Evolutionary conservation across 2,113 vertebrate genomes (phyloP), one percentile per base, ranked within the genome.

Genomic region (Blennius ocellaris): DNA sequence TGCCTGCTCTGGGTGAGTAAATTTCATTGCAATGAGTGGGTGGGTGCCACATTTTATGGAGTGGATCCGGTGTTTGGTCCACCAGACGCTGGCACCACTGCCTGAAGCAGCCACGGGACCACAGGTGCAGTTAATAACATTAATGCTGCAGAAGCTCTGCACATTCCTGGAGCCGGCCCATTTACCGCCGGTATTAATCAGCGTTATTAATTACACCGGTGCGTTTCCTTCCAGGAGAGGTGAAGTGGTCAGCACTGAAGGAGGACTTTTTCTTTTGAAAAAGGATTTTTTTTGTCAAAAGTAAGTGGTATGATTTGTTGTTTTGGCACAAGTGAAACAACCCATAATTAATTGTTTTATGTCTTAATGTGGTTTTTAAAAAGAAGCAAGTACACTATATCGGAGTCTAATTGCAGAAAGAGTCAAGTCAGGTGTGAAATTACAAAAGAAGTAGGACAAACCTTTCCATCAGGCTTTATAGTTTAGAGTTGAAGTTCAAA

Each of bases 41-140:
- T 3, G 16, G 21, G 21, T 30, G 21, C 30, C 48, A 45, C 11
- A 21, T 61, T 68, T 66, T 30, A 52, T 53, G 36, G 41, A 76
- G 6, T 59, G 48, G 21, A 57, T 70, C 44, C 11, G 0, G 30
- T 39, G 11, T 63, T 40, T 15, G 49, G 53, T 63, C 21, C 65
- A 63, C 62, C 44, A 61, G 21, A 12, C 7, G 17, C 39, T 45
- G 17, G 10, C 9, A 56, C 8, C 3, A 14, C 40, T 14, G 7
- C 14, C 36, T 55, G 1, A 5, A 21, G 21, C 2, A 45, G 40
- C n/a, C 11, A 38, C 41, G 21, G n/a, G 40, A 40, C 5, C 49
- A 61, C 56, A 60, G 51, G 55, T 53, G 62, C 1, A 39, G 47
- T 48, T 53, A 41, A 39, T 45, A 11, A 12, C 39, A 58, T 51